Percentiles rank a stretch among this genome's conserved stretches.
These are phyloP conservation scores for Hemiscyllium ocellatum DNA, from an alignment of 2,113 vertebrate species.

Conservation along the genomic window DNA sequence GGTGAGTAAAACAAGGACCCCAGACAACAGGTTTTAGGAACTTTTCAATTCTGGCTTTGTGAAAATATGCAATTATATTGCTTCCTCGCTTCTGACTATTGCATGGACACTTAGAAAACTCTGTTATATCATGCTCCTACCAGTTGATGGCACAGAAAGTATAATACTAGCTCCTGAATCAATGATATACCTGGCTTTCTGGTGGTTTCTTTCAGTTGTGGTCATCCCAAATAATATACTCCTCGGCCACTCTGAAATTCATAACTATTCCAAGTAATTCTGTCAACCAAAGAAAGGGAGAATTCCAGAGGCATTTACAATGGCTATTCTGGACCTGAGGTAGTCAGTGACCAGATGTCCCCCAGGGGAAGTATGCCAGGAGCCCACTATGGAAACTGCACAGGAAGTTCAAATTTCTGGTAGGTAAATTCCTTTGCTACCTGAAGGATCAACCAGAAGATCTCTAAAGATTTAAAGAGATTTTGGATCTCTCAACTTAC, in stretches of 20 bases:
- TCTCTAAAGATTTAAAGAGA: too few species aligned
- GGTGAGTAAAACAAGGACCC: background rate
- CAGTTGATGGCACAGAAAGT: background rate
- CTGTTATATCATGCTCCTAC: background rate
- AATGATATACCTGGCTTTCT: background rate
- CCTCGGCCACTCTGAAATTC: background rate
- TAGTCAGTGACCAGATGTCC: too few species aligned
- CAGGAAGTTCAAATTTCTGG: too few species aligned
- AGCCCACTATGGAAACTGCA: too few species aligned
- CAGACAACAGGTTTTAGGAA: background rate
- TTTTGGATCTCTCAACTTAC: too few species aligned
- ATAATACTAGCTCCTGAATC: background rate
- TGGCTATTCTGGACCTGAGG: too few species aligned
- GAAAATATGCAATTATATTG: background rate
- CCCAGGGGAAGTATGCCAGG: too few species aligned
- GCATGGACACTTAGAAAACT: background rate
- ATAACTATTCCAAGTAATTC: background rate
- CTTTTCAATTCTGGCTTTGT: background rate
- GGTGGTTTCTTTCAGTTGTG: background rate
- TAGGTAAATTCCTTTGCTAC: too few species aligned
- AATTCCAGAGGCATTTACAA: background rate
- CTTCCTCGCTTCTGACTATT: background rate
- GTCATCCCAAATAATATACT: background rate
- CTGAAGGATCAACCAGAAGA: too few species aligned
- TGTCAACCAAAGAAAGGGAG: too few species aligned